Evolutionary conservation across 2,888 invertebrate genomes (phyloP), one percentile per base, ranked within the genome.

Genomic region (Mechanitis messenoides): DNA sequence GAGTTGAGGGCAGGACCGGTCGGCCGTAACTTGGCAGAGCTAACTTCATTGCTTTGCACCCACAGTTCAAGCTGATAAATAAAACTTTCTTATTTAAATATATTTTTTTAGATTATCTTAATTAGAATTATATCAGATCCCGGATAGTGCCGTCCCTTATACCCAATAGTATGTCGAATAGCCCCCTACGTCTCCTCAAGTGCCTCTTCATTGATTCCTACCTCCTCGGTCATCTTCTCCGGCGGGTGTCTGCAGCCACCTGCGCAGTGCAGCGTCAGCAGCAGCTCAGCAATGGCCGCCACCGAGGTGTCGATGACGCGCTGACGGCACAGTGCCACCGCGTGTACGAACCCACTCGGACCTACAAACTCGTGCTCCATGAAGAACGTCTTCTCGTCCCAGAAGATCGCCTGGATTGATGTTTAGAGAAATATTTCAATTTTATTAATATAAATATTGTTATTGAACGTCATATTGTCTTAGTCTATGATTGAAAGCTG

Each of bases 341-440:
- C 92, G 76, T 92, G 92, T 11, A 95, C 92, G 80, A 96, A 96
- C 6, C 93, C 92, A 33, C 95, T 95, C 0, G 93, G 92, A 0
- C 95, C 94, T 1, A 95, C 88, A 79, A 96, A 94, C 73, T 94
- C 92, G 78, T 96, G 96, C 78, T 96, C 95, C 92, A 96, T 93
- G 83, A 94, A 96, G 46, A 96, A 92, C 3, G 93, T 93, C 75
- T 93, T 93, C 46, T 94, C 93, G 76, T 96, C 95, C 96, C 96
- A 96, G 75, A 82, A 90, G 56, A 89, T 80, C 4, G 87, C 89
- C 90, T 90, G 79, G 1, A 69, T 67, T 11, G 2, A 42, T 1
- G 42, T 42, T 9, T 42, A 9, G 42, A 20, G 20, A 20, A 20
- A 20, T 20, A 20, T 20, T 20, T 20, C 20, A 20, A 20, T 20